Conservation (phyloP, 2,113 vertebrate species). For the Tylochromis polylepis region DNA sequence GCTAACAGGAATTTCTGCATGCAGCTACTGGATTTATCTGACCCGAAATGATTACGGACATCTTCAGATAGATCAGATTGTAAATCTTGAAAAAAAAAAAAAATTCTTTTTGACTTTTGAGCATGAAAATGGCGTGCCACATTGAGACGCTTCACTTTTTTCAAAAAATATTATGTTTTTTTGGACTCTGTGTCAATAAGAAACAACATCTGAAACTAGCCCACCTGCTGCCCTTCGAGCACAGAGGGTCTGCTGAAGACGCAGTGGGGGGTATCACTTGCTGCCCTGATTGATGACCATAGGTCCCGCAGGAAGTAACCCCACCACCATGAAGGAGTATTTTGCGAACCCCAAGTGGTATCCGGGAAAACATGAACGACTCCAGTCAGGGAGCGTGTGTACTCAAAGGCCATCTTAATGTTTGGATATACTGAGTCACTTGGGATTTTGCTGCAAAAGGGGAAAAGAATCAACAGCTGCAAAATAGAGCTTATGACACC, state of each 20-base stretch:
- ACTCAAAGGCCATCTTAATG: slow-evolving; percentile 62
- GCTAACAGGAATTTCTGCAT: not conserved
- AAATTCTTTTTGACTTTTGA: not conserved
- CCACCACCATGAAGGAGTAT: slow-evolving; percentile 74
- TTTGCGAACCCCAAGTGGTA: slow-evolving; percentile 73
- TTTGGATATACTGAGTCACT: slow-evolving; percentile 56
- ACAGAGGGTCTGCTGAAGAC: slow-evolving; percentile 33
- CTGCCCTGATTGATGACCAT: slow-evolving; percentile 71
- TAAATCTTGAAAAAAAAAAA: not conserved
- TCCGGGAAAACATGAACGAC: slow-evolving; percentile 70
- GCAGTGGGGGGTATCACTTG: slow-evolving; percentile 61
- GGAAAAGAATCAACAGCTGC: slow-evolving; percentile 19
- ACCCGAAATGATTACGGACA: not conserved
- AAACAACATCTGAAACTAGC: slow-evolving; percentile 21
- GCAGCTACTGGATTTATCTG: not conserved
- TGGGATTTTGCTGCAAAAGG: slow-evolving; percentile 37
- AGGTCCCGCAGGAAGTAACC: slow-evolving; percentile 72
- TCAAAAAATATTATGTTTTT: not conserved
- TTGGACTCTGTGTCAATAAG: not conserved
- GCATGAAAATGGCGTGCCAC: not conserved
- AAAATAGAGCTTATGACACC: slow-evolving; percentile 8
- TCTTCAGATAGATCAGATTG: not conserved
- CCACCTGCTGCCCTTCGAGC: slow-evolving; percentile 59
- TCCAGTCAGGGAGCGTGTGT: slow-evolving; percentile 58
- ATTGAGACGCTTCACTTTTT: not conserved